These are phyloP conservation scores for Macaca nemestrina DNA, from an alignment of 2,113 vertebrate genomes.

Conservation along the genomic window DNA sequence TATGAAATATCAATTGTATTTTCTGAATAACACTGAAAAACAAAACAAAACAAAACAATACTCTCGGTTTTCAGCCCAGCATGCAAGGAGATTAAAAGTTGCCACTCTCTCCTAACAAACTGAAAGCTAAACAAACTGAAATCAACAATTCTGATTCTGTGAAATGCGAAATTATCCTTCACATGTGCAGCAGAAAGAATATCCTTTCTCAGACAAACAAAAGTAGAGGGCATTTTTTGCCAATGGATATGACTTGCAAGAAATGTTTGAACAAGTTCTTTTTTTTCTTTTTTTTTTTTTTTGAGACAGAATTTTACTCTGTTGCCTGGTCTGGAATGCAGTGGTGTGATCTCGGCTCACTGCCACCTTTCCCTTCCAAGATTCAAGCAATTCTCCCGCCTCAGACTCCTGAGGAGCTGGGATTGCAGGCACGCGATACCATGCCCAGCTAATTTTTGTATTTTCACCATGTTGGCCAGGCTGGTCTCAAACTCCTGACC, in stretches of 20 bases:
- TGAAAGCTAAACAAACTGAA: not conserved
- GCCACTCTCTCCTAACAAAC: not conserved
- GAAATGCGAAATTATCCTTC: not conserved
- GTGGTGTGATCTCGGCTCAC: too few species aligned
- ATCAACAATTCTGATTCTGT: not conserved
- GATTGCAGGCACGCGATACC: too few species aligned
- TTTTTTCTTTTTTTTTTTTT: too few species aligned
- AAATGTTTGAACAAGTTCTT: too few species aligned
- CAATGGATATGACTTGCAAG: not conserved
- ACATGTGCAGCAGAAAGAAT: not conserved
- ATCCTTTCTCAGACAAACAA: not conserved
- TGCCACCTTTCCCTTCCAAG: too few species aligned
- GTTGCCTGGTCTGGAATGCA: too few species aligned
- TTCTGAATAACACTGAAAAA: not conserved
- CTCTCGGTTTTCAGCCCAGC: not conserved
- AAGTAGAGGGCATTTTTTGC: not conserved
- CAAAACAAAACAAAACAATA: not conserved
- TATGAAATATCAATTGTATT: not conserved
- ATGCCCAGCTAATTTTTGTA: too few species aligned
- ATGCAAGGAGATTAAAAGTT: not conserved
- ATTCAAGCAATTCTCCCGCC: too few species aligned
- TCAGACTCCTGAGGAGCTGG: too few species aligned
- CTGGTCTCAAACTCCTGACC: too few species aligned
- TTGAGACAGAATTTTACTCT: too few species aligned
- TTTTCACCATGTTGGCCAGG: too few species aligned